Evolutionary conservation across 2,113 vertebrate species (phyloP).

Genomic region (Elephas maximus): DNA sequence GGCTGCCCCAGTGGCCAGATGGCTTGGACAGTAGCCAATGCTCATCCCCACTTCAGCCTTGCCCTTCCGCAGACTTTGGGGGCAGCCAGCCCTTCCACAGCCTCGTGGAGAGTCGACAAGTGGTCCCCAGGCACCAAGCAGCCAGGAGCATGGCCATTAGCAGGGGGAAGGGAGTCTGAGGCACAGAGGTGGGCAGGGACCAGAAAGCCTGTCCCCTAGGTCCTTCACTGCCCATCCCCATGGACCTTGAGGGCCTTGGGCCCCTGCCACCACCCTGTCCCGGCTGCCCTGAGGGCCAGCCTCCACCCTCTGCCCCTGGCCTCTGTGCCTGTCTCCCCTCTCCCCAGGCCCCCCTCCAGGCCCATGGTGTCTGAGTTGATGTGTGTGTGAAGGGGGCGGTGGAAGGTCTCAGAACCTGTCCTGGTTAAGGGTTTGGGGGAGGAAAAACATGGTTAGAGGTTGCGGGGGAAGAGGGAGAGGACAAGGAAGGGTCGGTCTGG

Average conservation of each 20-base stretch:
- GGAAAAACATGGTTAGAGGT: conserved; percentile 80
- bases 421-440: conserved; percentile 71
- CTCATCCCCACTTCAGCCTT: not conserved
- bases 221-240: not conserved
- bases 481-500: conserved; percentile 69
- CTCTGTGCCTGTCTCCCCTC: conserved; percentile 83
- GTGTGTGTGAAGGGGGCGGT: not conserved
- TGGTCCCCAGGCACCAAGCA: not conserved
- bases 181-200: not conserved
- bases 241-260: not conserved
- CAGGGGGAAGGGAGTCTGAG: not conserved
- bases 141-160: not conserved
- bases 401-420: conserved; percentile 74
- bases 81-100: conserved; percentile 21
- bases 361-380: not conserved
- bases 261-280: not conserved
- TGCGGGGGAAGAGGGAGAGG: conserved; percentile 53
- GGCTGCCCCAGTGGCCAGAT: not conserved
- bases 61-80: not conserved
- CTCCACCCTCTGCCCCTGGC: conserved; percentile 12
- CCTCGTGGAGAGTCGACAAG: not conserved
- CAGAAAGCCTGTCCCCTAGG: not conserved
- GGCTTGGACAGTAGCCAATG: not conserved
- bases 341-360: conserved; percentile 57
- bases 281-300: not conserved